These are phyloP conservation scores for Eueides isabella DNA, from an alignment of 1,140 invertebrate species.

Conservation along the genomic window DNA sequence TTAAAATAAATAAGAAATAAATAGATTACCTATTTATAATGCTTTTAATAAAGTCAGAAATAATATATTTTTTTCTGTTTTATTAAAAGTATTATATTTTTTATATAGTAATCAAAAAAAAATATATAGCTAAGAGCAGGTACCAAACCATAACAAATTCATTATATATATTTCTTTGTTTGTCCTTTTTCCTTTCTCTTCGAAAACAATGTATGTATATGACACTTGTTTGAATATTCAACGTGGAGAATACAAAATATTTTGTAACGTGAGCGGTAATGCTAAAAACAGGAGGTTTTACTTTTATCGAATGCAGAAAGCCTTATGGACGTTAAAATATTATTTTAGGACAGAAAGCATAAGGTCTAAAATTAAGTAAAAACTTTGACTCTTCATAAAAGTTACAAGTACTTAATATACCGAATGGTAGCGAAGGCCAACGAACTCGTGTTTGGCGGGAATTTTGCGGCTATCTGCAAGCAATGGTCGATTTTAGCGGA, in stretches of 20 bases:
- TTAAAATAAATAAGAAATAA: background rate
- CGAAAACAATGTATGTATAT: slow-evolving; percentile 29
- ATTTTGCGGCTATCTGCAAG: slow-evolving; percentile 54
- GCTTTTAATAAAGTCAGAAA: background rate
- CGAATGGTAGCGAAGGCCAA: slow-evolving; percentile 49
- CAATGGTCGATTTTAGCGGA: slow-evolving; percentile 2
- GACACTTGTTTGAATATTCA: slow-evolving; percentile 51
- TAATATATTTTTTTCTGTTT: too few relatives aligned
- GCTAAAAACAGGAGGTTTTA: slow-evolving; percentile 70
- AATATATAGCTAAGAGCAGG: background rate
- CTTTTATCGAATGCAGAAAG: slow-evolving; percentile 67
- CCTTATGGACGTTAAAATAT: background rate
- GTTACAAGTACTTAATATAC: slow-evolving; percentile 29
- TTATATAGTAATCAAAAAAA: too few relatives aligned
- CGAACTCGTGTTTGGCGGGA: slow-evolving; percentile 66
- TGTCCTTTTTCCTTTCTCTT: slow-evolving; percentile 27
- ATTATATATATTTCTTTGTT: slow-evolving; percentile 26
- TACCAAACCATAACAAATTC: slow-evolving; percentile 11
- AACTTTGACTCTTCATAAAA: slow-evolving; percentile 22
- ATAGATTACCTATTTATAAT: background rate
- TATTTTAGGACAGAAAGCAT: slow-evolving; percentile 14
- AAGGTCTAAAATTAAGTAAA: slow-evolving; percentile 25
- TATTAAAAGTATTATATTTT: too few relatives aligned
- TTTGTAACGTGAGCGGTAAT: slow-evolving; percentile 60
- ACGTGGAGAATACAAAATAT: slow-evolving; percentile 46